Conservation (phyloP, 2,797 vertebrate species). For the Cygnus olor region DNA sequence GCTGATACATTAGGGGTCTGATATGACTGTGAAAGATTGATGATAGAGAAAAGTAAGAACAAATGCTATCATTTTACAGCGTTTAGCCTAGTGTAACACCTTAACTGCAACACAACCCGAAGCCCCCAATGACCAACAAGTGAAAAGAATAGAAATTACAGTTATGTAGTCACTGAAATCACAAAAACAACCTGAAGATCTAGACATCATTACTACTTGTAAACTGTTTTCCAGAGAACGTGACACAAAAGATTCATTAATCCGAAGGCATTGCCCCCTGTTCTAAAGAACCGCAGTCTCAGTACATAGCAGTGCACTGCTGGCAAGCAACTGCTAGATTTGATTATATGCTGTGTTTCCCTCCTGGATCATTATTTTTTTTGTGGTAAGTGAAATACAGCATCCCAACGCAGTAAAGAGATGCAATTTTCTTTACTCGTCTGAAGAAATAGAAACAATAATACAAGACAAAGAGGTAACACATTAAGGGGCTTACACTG, state of each 20-base stretch:
- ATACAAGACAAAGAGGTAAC: background rate
- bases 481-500: background rate
- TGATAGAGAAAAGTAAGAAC: conserved; percentile 77
- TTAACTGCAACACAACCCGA: conserved; percentile 48
- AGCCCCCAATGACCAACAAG: conserved; percentile 20
- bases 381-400: background rate
- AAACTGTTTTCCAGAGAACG: background rate
- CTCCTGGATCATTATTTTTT: background rate
- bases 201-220: background rate
- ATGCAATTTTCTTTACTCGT: background rate
- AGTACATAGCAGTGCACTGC: background rate
- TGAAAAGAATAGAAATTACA: conserved; percentile 28
- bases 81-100: conserved; percentile 77
- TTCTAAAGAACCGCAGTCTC: background rate
- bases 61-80: conserved; percentile 77
- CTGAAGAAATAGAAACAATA: background rate
- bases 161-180: background rate
- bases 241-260: background rate
- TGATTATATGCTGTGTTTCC: background rate
- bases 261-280: background rate
- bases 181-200: background rate
- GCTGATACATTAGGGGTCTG: conserved; percentile 71
- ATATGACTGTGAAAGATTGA: conserved; percentile 79
- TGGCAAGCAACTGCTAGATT: background rate
- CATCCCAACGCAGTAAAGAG: background rate